phyloP scores from a whole-genome alignment of 2,113 vertebrate genomes.

The Brienomyrus brachyistius region DNA sequence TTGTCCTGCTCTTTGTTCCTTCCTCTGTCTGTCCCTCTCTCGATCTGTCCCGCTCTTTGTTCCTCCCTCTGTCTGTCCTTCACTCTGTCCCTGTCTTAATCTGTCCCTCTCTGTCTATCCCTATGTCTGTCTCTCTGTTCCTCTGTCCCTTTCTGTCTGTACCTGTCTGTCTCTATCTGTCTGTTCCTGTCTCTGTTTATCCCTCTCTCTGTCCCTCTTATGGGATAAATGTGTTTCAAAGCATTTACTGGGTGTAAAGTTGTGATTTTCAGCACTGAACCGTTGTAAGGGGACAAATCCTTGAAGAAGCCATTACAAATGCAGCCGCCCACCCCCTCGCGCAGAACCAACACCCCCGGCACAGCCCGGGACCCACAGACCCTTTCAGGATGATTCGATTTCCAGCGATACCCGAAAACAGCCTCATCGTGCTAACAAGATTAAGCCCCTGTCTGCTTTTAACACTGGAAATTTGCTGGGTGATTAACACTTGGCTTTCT shows the following conservation, averaged over 20 bases:
- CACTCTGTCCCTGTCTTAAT: background rate
- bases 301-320: background rate
- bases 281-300: background rate
- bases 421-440: conserved; percentile 79
- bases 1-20: too few species aligned
- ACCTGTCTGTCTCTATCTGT: background rate
- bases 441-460: conserved; percentile 72
- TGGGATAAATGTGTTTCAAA: background rate
- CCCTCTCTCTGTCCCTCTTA: background rate
- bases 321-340: conserved; percentile 33
- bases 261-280: background rate
- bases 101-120: background rate
- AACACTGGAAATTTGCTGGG: conserved; percentile 68
- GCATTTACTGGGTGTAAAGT: background rate
- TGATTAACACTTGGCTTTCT: conserved; percentile 67
- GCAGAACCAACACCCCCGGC: conserved; percentile 37
- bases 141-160: background rate
- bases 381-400: conserved; percentile 76
- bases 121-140: background rate
- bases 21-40: background rate
- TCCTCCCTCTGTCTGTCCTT: background rate
- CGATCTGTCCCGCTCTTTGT: background rate
- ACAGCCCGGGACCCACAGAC: conserved; percentile 20
- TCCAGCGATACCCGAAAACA: conserved; percentile 80
- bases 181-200: background rate